phyloP scores from a whole-genome alignment of 2,888 invertebrate species.

The Pachliopta kotzebuea region DNA sequence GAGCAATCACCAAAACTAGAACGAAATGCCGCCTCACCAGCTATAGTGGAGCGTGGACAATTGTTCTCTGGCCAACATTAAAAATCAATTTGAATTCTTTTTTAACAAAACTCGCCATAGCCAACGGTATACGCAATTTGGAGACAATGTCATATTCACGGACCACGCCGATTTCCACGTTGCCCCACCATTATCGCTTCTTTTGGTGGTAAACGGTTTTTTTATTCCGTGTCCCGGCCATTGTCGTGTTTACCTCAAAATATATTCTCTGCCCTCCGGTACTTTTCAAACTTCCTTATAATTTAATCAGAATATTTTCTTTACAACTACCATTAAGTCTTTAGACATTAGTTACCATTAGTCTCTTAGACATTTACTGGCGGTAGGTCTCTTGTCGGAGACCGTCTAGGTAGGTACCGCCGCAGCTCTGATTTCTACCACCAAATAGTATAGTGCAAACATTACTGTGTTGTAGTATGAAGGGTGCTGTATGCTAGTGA shows the following conservation, averaged over 20 bases:
- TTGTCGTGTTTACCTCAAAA: constrained; percentile 10
- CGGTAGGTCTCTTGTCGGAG: no score
- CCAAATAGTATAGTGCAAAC: no score
- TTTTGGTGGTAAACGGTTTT: constrained; percentile 27
- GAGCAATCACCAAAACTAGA: constrained; percentile 30
- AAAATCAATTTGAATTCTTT: constrained; percentile 54
- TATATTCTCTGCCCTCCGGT: no score
- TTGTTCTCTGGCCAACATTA: constrained; percentile 44
- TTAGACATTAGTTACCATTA: no score
- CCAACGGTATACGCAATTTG: constrained; percentile 46
- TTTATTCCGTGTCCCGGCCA: constrained; percentile 14
- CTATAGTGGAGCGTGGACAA: constrained; percentile 30
- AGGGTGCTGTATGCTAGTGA: no score
- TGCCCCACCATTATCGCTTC: constrained; percentile 28
- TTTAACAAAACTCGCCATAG: constrained; percentile 37
- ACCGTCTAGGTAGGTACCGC: no score
- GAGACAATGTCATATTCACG: constrained; percentile 37
- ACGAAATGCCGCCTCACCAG: constrained; percentile 30
- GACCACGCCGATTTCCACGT: constrained; percentile 30
- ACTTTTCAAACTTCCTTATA: no score
- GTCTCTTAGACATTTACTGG: no score
- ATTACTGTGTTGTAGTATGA: no score
- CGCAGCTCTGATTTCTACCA: no score
- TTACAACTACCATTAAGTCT: no score
- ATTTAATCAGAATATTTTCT: no score